Conservation (phyloP, 2,113 vertebrate genomes). For the Tretioscincus oriximinensis region DNA sequence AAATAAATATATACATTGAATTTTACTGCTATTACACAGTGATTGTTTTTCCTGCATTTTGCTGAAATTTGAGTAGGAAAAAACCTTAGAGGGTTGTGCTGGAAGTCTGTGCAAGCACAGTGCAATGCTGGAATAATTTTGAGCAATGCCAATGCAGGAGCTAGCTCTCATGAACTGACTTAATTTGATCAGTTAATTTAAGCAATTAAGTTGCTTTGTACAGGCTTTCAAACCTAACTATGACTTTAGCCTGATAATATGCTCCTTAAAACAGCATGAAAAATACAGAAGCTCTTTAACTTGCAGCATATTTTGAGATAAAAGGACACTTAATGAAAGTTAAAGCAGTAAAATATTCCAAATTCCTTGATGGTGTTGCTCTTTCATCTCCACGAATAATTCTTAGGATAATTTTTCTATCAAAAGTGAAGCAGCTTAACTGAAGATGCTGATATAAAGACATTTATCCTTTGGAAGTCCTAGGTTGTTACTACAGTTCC, state of each 20-base stretch:
- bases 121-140: fast-evolving
- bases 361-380: background rate
- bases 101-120: background rate
- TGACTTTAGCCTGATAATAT: background rate
- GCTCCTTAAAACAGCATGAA: background rate
- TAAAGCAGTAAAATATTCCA: conserved; percentile 23
- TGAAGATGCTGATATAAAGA: background rate
- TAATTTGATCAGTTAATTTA: background rate
- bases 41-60: background rate
- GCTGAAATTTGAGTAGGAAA: background rate
- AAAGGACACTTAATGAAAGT: conserved; percentile 5
- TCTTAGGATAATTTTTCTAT: background rate
- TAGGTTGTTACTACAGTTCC: background rate
- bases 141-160: background rate
- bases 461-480: background rate
- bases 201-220: background rate
- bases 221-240: background rate
- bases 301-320: background rate
- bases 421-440: conserved; percentile 9
- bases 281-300: background rate
- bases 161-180: too few species aligned
- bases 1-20: background rate
- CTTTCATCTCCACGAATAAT: conserved; percentile 30
- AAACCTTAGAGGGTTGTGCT: background rate
- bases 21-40: background rate